phyloP scores from a whole-genome alignment of 2,888 invertebrate genomes.

The Osmoderma eremita region DNA sequence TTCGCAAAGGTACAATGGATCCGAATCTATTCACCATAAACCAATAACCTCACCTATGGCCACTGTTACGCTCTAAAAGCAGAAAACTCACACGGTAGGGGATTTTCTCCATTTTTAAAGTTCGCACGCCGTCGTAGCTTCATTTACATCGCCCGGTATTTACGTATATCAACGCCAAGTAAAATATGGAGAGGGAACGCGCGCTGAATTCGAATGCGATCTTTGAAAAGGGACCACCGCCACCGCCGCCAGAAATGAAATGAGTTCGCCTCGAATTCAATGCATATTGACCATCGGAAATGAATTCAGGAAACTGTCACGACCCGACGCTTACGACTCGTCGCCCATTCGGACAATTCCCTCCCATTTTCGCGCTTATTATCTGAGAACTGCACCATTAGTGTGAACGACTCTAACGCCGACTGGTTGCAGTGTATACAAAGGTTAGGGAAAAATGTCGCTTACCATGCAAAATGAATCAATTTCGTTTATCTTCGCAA shows the following conservation, averaged over 20 bases:
- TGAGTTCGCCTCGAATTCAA: constrained; percentile 18
- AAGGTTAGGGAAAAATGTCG: not conserved
- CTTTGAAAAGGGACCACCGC: not conserved
- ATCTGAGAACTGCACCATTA: constrained; percentile 20
- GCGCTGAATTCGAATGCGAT: constrained; percentile 3
- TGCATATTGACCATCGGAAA: constrained; percentile 39
- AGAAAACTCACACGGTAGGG: too few relatives aligned
- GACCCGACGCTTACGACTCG: constrained; percentile 33
- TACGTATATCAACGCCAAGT: not conserved
- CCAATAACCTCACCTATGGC: too few relatives aligned
- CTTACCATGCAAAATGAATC: constrained; percentile 25
- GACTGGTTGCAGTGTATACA: not conserved
- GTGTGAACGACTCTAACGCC: constrained; percentile 1
- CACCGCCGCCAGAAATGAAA: constrained; percentile 19
- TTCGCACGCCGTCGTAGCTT: not conserved
- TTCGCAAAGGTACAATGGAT: too few relatives aligned
- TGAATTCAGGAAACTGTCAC: constrained; percentile 34
- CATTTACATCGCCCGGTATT: not conserved
- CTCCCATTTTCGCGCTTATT: constrained; percentile 27
- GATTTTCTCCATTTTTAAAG: constrained; percentile 4
- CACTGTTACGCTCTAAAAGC: too few relatives aligned
- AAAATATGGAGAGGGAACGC: constrained; percentile 7
- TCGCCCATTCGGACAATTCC: constrained; percentile 29
- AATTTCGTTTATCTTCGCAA: constrained; percentile 19
- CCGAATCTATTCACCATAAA: too few relatives aligned